phyloP scores from a whole-genome alignment of 1,140 invertebrate genomes.

The Brachionus koreanus region DNA sequence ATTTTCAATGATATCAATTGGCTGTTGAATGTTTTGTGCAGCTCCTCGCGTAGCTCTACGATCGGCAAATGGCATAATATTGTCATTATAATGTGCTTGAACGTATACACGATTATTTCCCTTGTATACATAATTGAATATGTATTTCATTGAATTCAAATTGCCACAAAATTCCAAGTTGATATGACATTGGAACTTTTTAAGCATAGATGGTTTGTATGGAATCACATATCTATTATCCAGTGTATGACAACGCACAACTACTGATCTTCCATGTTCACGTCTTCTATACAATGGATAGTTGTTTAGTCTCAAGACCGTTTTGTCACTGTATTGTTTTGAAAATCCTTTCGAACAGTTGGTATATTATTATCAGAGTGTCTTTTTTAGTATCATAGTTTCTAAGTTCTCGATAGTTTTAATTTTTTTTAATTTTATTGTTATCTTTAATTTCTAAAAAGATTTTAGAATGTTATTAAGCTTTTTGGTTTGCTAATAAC shows the following conservation, averaged over 20 bases:
- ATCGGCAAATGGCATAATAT: not conserved
- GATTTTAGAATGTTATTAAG: no score
- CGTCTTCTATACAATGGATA: not conserved
- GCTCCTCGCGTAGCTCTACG: no score
- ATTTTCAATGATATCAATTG: not conserved
- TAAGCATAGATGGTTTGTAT: not conserved
- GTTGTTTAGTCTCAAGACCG: not conserved
- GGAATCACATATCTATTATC: not conserved
- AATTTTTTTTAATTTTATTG: no score
- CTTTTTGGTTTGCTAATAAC: no score
- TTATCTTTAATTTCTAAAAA: no score
- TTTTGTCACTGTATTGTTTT: not conserved
- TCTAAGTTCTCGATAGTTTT: no score
- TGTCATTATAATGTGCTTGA: not conserved
- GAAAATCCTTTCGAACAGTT: no score
- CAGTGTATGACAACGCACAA: not conserved
- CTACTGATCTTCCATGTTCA: not conserved
- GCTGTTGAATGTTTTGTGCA: no score
- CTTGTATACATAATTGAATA: not conserved
- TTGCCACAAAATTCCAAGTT: not conserved
- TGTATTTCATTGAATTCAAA: not conserved
- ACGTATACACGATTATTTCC: not conserved
- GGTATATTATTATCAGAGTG: no score
- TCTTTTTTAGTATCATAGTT: no score
- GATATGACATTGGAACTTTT: not conserved